Evolutionary conservation across 2,113 vertebrate species (phyloP), one percentile per base, ranked within the genome.

Genomic region (Myotis brandtii): DNA sequence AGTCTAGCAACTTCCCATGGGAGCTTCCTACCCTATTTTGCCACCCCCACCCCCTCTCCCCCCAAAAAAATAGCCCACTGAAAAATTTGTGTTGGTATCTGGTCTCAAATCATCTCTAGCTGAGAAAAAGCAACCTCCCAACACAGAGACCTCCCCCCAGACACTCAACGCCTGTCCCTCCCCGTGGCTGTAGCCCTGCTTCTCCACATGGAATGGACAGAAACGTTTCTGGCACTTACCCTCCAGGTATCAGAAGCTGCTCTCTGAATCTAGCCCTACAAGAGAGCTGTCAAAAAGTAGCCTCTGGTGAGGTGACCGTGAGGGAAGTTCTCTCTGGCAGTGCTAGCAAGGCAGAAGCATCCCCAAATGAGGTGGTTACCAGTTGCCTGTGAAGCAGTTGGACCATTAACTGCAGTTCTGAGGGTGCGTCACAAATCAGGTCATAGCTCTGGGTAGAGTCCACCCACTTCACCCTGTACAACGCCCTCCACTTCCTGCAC

Each of bases 361-460:
- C 97, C 89, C 83, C 95, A 96, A 90, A 87, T 91, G 97, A 97
- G 83, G 95, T 97, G 97, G 95, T 93, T 96, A 94, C 94, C 94
- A 97, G 96, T 96, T 97, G 95, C 96, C 97, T 89, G 89, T 54
- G 91, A 97, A 97, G 97, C 97, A 96, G 96, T 96, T 96, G 96
- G 96, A 97, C 97, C 96, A 97, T 96, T 79, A 95, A 95, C 96
- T 96, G 97, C 97, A 91, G 96, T 82, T 97, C 96, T 81, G 97
- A 97, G 96, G 97, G 96, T 97, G 84, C 89, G 96, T 97, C 96
- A 98, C 97, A 97, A 97, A 97, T 96, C 97, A 97, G 97, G 97
- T 97, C 97, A 97, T 52, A 96, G 95, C 97, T 97, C 94, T 96
- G 96, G 92, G 95, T 77, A 96, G 94, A 95, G 96, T 98, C 96